Evolutionary conservation across 2,888 invertebrate genomes (phyloP).

Genomic region (Abrostola triplasia): DNA sequence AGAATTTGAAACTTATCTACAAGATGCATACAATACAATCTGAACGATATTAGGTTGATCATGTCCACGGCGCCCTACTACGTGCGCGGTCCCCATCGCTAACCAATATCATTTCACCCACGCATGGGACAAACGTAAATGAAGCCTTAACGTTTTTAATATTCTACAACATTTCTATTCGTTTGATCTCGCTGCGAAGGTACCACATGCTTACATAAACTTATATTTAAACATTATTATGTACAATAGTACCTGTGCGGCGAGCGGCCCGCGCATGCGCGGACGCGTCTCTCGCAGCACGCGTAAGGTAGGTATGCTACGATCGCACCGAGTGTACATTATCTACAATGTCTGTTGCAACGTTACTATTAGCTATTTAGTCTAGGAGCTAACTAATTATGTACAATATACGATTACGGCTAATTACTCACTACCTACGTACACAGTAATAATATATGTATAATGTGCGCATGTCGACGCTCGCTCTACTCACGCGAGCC

Average conservation of each 20-base stretch:
- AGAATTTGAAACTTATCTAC: no score
- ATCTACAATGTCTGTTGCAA: constrained; percentile 54
- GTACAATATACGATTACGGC: constrained; percentile 55
- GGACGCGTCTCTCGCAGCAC: background rate
- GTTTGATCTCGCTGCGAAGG: constrained; percentile 9
- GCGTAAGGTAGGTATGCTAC: constrained; percentile 7
- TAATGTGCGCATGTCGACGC: constrained; percentile 1
- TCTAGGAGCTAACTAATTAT: constrained; percentile 51
- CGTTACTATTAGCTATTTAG: constrained; percentile 42
- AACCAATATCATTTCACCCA: background rate
- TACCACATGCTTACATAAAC: constrained; percentile 8
- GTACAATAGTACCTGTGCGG: constrained; percentile 16
- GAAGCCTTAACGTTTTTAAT: constrained; percentile 8
- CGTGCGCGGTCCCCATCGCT: background rate
- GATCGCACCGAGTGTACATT: constrained; percentile 34
- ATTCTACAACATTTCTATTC: constrained; percentile 12
- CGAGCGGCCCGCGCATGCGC: background rate
- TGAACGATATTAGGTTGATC: no score
- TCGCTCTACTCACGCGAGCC: background rate
- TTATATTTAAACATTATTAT: constrained; percentile 16
- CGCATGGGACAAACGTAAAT: constrained; percentile 7
- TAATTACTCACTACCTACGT: constrained; percentile 52
- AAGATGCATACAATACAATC: no score
- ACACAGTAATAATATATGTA: constrained; percentile 40
- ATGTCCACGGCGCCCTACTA: background rate